phyloP scores from a whole-genome alignment of 2,888 invertebrate genomes.

The Dryococelus australis region DNA sequence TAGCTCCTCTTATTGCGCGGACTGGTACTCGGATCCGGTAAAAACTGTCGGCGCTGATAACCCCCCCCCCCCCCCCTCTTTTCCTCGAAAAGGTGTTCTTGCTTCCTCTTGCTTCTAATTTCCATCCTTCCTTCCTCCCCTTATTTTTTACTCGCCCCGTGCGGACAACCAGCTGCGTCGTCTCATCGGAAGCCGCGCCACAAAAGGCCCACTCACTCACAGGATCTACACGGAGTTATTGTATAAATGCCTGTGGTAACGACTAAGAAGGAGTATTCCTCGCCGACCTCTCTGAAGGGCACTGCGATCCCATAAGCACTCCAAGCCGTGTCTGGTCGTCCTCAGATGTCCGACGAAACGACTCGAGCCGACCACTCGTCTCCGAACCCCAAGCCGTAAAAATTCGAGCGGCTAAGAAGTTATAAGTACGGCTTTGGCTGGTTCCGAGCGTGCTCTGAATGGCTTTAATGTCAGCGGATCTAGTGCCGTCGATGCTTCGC shows the following conservation, averaged over 20 bases:
- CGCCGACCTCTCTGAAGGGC: not conserved
- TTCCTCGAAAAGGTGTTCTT: not conserved
- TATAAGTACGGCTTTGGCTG: not conserved
- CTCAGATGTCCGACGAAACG: no score
- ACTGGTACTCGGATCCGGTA: no score
- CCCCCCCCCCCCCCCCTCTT: not conserved
- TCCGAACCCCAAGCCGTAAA: not conserved
- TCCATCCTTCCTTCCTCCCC: not conserved
- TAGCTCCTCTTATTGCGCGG: not conserved
- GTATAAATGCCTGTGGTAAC: not conserved
- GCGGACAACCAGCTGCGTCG: not conserved
- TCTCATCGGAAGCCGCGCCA: not conserved
- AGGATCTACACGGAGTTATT: not conserved
- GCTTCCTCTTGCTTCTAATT: constrained; percentile 6
- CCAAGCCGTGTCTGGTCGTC: not conserved
- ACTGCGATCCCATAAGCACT: not conserved
- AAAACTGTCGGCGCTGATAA: not conserved
- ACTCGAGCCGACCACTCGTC: not conserved
- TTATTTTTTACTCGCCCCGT: not conserved
- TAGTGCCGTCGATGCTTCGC: not conserved
- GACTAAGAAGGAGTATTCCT: not conserved
- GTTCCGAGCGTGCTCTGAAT: not conserved
- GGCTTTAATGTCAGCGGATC: not conserved
- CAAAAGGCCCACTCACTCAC: not conserved
- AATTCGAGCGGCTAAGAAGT: not conserved